These are phyloP conservation scores for Bothrops alternatus DNA, from an alignment of 2,797 vertebrate species.

Conservation along the genomic window DNA sequence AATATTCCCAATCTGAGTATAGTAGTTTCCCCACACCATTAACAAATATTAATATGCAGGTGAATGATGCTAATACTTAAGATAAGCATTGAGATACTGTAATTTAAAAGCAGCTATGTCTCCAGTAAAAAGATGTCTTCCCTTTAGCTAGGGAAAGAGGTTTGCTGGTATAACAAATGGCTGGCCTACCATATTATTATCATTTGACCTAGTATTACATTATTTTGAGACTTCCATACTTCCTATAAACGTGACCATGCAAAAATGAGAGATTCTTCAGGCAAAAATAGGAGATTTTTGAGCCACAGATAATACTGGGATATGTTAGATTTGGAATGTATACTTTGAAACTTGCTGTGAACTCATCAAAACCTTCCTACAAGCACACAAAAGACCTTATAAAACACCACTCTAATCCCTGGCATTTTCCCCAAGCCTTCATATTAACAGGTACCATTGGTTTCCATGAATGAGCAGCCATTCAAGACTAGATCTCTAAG, in stretches of 20 bases:
- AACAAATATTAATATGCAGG: not conserved
- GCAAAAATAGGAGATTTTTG: not conserved
- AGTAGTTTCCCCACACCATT: not conserved
- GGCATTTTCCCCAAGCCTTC: not conserved
- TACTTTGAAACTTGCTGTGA: not conserved
- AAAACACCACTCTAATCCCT: not conserved
- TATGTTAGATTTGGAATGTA: not conserved
- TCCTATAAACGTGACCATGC: not conserved
- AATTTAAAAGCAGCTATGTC: not conserved
- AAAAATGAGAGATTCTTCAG: not conserved
- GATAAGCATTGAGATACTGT: not conserved
- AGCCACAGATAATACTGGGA: not conserved
- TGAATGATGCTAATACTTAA: not conserved
- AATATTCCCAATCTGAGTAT: not conserved
- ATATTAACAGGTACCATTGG: not conserved
- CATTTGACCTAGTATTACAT: not conserved
- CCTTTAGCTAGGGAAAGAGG: not conserved
- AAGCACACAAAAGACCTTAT: not conserved
- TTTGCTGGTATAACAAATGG: not conserved
- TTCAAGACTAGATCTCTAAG: not conserved
- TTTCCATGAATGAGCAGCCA: not conserved
- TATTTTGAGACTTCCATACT: not conserved
- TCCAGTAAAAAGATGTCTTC: not conserved
- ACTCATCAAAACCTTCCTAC: not conserved
- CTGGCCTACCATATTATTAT: not conserved